Conservation (phyloP, 2,888 invertebrate genomes). For the Mesoligia furuncula region DNA sequence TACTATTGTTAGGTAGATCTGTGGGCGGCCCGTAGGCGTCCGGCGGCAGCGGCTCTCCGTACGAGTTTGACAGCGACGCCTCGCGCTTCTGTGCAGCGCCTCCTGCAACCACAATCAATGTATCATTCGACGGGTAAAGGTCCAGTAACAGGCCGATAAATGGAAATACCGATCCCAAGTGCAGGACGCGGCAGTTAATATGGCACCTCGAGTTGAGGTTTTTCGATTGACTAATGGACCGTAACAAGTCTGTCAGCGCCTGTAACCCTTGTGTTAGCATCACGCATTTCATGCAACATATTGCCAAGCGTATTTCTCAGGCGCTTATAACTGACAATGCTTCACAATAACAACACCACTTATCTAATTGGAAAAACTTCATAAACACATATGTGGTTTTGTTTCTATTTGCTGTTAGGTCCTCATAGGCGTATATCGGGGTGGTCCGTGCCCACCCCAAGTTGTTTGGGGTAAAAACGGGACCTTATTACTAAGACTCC, state of each 20-base stretch:
- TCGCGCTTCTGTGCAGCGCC: slow-evolving; percentile 85
- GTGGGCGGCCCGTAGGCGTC: slow-evolving; percentile 90
- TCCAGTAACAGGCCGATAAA: neutral
- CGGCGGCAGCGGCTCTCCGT: slow-evolving; percentile 87
- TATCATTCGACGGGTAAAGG: neutral
- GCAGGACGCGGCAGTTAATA: too few species aligned
- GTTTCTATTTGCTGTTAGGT: too few species aligned
- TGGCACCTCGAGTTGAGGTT: neutral
- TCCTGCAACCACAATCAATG: slow-evolving; percentile 69
- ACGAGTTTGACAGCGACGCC: slow-evolving; percentile 86
- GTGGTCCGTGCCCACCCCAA: too few species aligned
- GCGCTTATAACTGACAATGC: too few species aligned
- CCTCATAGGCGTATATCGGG: too few species aligned
- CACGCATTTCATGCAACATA: neutral
- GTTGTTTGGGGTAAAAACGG: too few species aligned
- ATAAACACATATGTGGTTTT: too few species aligned
- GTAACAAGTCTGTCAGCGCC: neutral
- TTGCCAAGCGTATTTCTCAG: too few species aligned
- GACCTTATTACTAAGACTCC: too few species aligned
- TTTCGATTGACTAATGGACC: neutral
- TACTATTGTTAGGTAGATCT: slow-evolving; percentile 71
- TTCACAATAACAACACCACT: too few species aligned
- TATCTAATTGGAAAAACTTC: too few species aligned
- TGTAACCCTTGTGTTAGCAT: neutral
- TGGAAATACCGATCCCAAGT: neutral